Evolutionary conservation across 1,140 invertebrate species (phyloP).

Genomic region (Planococcus citri): DNA sequence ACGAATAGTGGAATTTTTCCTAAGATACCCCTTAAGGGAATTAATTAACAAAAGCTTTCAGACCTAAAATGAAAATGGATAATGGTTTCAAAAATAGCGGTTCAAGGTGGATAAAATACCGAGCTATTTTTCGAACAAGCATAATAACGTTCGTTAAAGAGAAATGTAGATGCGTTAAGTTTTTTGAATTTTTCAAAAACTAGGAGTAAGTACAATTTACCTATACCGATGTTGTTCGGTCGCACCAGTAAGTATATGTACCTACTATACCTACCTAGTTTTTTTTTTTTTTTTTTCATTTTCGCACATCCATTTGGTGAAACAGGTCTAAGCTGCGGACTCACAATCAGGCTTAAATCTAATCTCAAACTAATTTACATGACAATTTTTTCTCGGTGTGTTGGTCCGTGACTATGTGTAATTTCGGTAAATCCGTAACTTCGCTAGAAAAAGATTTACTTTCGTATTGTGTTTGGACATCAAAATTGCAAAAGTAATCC

Average conservation of each 20-base stretch:
- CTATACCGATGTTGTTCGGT: too few species aligned
- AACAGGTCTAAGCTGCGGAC: background rate
- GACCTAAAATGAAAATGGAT: constrained; percentile 2
- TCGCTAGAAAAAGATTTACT: background rate
- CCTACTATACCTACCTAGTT: too few species aligned
- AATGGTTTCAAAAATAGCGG: background rate
- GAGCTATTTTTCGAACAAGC: background rate
- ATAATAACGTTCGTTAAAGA: too few species aligned
- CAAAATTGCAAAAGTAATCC: constrained; percentile 7
- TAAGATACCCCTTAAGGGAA: constrained; percentile 2
- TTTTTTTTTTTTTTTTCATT: too few species aligned
- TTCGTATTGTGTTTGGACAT: background rate
- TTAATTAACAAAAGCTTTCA: constrained; percentile 4
- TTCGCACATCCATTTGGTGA: too few species aligned
- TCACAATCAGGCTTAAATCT: background rate
- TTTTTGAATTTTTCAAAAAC: too few species aligned
- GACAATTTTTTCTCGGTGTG: background rate
- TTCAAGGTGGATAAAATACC: background rate
- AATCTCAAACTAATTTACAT: background rate
- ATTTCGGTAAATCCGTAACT: background rate
- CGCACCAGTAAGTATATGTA: too few species aligned
- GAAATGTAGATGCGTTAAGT: too few species aligned
- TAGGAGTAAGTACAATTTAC: too few species aligned
- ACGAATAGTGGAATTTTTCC: background rate
- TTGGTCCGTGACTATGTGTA: background rate